phyloP scores from a whole-genome alignment of 2,888 invertebrate species.

The Orthosia cruda region DNA sequence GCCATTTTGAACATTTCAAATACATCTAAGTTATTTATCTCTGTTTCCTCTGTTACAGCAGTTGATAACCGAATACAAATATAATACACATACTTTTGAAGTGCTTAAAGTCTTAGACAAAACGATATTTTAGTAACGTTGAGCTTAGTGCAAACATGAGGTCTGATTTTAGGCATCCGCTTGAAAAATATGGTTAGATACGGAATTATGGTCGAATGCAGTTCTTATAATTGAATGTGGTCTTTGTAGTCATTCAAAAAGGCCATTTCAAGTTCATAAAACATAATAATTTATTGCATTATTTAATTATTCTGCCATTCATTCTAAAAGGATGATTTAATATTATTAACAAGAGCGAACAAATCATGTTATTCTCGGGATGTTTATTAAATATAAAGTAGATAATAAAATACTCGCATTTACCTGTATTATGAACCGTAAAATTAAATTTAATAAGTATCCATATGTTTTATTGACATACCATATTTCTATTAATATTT shows the following conservation, averaged over 20 bases:
- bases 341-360: slow-evolving; percentile 13
- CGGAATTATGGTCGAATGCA: slow-evolving; percentile 15
- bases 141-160: not conserved
- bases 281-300: not conserved
- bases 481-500: not conserved
- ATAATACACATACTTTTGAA: not conserved
- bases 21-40: not conserved
- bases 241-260: slow-evolving; percentile 22
- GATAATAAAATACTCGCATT: slow-evolving; percentile 43
- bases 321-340: slow-evolving; percentile 21
- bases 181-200: slow-evolving; percentile 3
- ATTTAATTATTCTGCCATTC: slow-evolving; percentile 9
- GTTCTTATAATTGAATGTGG: not conserved
- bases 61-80: not conserved
- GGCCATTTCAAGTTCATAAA: slow-evolving; percentile 20
- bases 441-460: slow-evolving; percentile 19
- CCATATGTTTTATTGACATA: not conserved
- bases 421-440: slow-evolving; percentile 45
- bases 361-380: slow-evolving; percentile 35
- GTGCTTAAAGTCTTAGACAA: not conserved
- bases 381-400: slow-evolving; percentile 44
- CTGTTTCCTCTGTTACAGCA: not conserved
- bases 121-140: not conserved
- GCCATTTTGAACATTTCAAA: not conserved
- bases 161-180: not conserved